A percentile compares a stretch with the other conserved stretches of the same genome.
phyloP scores from a whole-genome alignment of 2,113 vertebrate genomes.

The Hippoglossus stenolepis region DNA sequence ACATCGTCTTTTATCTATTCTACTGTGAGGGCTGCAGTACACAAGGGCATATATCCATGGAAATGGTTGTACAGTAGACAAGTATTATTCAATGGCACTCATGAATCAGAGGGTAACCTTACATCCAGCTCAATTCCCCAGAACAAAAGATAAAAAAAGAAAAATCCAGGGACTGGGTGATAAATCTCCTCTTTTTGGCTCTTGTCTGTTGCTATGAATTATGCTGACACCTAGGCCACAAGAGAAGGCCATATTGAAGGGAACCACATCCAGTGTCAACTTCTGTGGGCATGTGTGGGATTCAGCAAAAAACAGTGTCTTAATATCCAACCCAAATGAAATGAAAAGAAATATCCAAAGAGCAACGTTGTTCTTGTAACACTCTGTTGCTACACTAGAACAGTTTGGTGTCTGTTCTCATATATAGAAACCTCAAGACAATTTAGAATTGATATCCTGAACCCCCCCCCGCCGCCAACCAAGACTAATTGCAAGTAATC shows the following conservation, averaged over 20 bases:
- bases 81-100: slow-evolving; percentile 60
- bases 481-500: not conserved
- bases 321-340: slow-evolving; percentile 17
- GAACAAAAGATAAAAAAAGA: slow-evolving; percentile 61
- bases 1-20: slow-evolving; percentile 9
- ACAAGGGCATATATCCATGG: slow-evolving; percentile 36
- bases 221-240: slow-evolving; percentile 69
- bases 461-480: not conserved
- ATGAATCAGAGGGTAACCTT: slow-evolving; percentile 60
- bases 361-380: not conserved
- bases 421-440: not conserved
- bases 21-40: slow-evolving; percentile 18
- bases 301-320: slow-evolving; percentile 25
- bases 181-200: slow-evolving; percentile 66
- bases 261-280: slow-evolving; percentile 58
- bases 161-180: slow-evolving; percentile 66
- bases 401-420: not conserved
- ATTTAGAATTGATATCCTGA: no score
- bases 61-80: slow-evolving; percentile 57
- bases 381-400: not conserved
- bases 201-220: slow-evolving; percentile 43
- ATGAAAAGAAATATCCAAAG: not conserved
- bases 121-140: slow-evolving; percentile 50
- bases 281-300: slow-evolving; percentile 1
- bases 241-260: slow-evolving; percentile 69